These are phyloP conservation scores for Catostylus mosaicus DNA, from an alignment of 30 jellyfish, hydroid and myxozoan genomes.

Conservation along the genomic window DNA sequence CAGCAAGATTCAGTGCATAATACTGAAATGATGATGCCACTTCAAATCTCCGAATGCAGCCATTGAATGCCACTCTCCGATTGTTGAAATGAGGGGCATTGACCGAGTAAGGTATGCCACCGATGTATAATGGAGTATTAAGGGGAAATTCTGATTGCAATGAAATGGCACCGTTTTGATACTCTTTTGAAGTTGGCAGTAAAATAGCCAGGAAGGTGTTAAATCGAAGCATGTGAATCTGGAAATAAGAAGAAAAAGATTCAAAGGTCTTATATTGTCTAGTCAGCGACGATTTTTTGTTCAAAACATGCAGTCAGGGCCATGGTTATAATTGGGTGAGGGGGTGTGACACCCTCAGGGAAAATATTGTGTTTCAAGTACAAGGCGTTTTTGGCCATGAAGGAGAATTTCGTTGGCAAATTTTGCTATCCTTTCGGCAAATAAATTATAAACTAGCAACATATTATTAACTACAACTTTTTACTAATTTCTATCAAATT, in stretches of 20 bases:
- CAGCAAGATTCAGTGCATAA: slow-evolving; percentile 71
- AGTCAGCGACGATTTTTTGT: too few relatives aligned
- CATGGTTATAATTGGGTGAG: too few relatives aligned
- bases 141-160: slow-evolving; percentile 50
- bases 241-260: neutral
- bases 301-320: too few relatives aligned
- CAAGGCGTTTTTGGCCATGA: too few relatives aligned
- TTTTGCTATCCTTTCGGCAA: too few relatives aligned
- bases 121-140: slow-evolving; percentile 86
- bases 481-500: too few relatives aligned
- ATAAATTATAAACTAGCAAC: too few relatives aligned
- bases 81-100: slow-evolving; percentile 59
- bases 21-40: slow-evolving; percentile 90
- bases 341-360: too few relatives aligned
- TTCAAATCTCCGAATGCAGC: slow-evolving; percentile 92
- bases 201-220: slow-evolving; percentile 87
- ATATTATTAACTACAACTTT: too few relatives aligned
- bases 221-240: slow-evolving; percentile 91
- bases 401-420: too few relatives aligned
- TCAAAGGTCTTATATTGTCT: too few relatives aligned
- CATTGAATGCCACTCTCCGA: slow-evolving; percentile 77
- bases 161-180: slow-evolving; percentile 61
- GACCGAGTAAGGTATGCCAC: slow-evolving; percentile 89
- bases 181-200: slow-evolving; percentile 92
- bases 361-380: too few relatives aligned